Evolutionary conservation across 2,113 vertebrate genomes (phyloP), one percentile per base, ranked within the genome.

Genomic region (Ochotona princeps): DNA sequence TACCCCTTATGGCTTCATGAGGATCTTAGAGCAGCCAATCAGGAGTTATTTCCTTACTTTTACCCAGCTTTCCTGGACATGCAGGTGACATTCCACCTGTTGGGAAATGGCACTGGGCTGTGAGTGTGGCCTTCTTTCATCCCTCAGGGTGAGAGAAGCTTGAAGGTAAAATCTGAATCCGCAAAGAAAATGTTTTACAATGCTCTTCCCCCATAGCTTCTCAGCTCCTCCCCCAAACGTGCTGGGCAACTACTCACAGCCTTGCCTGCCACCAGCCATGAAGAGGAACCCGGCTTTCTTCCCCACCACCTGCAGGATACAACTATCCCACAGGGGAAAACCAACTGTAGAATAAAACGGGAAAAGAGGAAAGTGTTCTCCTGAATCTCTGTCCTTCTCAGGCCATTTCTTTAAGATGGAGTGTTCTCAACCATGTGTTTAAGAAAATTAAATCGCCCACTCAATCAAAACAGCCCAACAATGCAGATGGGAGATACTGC

Each of bases 361-460:
- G 20, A 51, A 81, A 63, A 91, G 21, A 26, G 10, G 74, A 66
- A 65, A 60, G 74, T 28, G 38, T 54, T 78, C 17, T 51, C 81
- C 44, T 44, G 2, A 89, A 78, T 65, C 83, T 73, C 21, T 88
- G 26, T 47, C 32, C 35, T 60, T 90, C 28, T 57, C 30, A 47
- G 26, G 15, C 15, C 70, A 78, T 84, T 81, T 89, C 54, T 92
- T 83, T 84, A 61, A 87, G 73, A 57, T 7, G 57, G 79, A 88
- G 44, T n/a, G 1, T 80, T 69, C 25, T 47, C n/a, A 79, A 9
- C n/a, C 75, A 20, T 30, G 38, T 87, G 73, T 35, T 82, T 91
- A 85, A 83, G 80, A 28, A 87, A 91, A 47, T 23, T 21, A 92
- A 95, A 94, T 83, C 63, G 66, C 70, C 38, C 66, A 89, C 57